A percentile compares a stretch with the other conserved stretches of the same genome.
phyloP scores from a whole-genome alignment of 2,797 vertebrate species.

The Forpus xanthops region DNA sequence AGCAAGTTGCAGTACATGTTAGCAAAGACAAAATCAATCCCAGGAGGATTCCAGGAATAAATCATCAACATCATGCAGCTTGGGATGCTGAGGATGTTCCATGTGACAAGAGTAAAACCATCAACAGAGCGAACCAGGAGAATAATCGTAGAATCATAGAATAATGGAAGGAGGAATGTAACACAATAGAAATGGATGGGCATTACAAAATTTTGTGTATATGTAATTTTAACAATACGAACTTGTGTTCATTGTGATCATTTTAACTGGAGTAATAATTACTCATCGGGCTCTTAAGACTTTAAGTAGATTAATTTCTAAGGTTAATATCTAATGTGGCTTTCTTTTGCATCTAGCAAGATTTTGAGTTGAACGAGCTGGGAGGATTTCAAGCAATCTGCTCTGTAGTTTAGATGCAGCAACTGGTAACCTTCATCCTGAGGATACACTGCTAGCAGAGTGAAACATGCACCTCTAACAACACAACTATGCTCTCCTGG shows the following conservation, averaged over 20 bases:
- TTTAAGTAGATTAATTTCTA: background rate
- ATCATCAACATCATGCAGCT: background rate
- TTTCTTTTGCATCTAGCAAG: background rate
- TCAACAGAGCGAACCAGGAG: rapidly evolving
- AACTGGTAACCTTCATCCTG: background rate
- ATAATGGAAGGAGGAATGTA: background rate
- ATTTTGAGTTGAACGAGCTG: background rate
- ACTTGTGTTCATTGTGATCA: background rate
- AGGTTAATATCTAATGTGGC: background rate
- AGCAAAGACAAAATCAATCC: background rate
- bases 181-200: background rate
- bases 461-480: background rate
- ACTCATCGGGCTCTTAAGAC: background rate
- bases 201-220: background rate
- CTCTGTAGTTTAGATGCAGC: background rate
- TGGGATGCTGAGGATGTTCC: background rate
- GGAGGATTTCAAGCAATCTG: background rate
- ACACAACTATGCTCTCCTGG: background rate
- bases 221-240: background rate
- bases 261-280: background rate
- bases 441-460: background rate
- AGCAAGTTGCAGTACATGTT: background rate
- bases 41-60: background rate
- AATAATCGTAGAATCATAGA: background rate
- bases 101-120: background rate